Conservation (phyloP, 2,888 invertebrate species). For the Netelia melanura region DNA sequence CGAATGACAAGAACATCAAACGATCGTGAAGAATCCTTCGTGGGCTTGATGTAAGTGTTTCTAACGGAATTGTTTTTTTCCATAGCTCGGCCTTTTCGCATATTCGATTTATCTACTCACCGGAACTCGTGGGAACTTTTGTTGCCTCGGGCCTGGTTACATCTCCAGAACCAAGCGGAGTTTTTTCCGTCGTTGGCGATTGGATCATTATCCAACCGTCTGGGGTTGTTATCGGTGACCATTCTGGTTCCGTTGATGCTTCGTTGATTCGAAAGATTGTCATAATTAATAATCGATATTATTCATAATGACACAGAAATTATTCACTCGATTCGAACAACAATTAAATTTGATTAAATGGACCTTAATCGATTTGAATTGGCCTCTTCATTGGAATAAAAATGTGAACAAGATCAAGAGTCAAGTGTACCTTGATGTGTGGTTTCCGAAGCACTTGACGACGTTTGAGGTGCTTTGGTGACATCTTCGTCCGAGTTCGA, state of each 20-base stretch:
- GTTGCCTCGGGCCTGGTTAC: slow-evolving; percentile 74
- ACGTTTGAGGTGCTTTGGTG: slow-evolving; percentile 76
- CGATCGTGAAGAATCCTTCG: background rate
- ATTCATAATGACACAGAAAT: background rate
- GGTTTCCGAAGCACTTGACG: slow-evolving; percentile 71
- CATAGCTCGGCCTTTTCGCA: background rate
- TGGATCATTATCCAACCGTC: slow-evolving; percentile 89
- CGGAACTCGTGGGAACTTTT: slow-evolving; percentile 72
- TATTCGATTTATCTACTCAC: slow-evolving; percentile 37
- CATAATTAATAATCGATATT: background rate
- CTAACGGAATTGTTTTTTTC: slow-evolving; percentile 9
- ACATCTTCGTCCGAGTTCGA: slow-evolving; percentile 82
- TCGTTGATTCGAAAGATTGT: slow-evolving; percentile 74
- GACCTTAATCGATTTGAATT: background rate
- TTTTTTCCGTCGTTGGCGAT: slow-evolving; percentile 79
- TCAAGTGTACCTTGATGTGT: slow-evolving; percentile 74
- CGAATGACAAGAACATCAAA: background rate
- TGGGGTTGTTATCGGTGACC: slow-evolving; percentile 89
- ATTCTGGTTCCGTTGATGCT: slow-evolving; percentile 85
- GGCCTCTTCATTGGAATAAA: background rate
- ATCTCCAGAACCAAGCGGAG: slow-evolving; percentile 70
- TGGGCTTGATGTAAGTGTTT: background rate
- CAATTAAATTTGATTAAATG: background rate
- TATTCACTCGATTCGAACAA: background rate
- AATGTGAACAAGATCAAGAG: background rate